Evolutionary conservation across 2,888 invertebrate species (phyloP).

Genomic region (Liodrosophila aerea): DNA sequence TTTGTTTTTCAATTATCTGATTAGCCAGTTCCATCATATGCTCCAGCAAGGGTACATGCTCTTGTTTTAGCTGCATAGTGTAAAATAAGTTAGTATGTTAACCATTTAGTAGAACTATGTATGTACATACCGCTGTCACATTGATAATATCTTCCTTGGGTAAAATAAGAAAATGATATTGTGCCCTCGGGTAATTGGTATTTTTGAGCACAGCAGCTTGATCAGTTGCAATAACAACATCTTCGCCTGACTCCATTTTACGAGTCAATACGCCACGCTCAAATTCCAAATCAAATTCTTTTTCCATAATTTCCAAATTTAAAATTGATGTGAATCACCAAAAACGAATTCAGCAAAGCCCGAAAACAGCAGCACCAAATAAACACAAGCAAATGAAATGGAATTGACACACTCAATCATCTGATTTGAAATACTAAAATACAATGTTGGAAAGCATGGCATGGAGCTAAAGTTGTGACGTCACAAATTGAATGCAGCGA

Average conservation of each 20-base stretch:
- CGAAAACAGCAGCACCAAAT: too few species aligned
- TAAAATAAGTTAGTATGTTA: slow-evolving; percentile 4
- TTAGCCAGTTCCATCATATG: slow-evolving; percentile 57
- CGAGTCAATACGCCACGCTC: slow-evolving; percentile 10
- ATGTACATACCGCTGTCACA: slow-evolving; percentile 22
- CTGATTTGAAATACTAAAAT: background rate
- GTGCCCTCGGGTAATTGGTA: slow-evolving; percentile 15
- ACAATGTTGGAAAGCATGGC: background rate
- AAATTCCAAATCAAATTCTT: background rate
- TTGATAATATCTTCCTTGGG: slow-evolving; percentile 23
- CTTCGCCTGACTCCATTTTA: slow-evolving; percentile 5
- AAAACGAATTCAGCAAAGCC: background rate
- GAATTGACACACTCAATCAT: background rate
- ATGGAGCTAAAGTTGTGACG: background rate
- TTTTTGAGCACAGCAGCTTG: slow-evolving; percentile 25
- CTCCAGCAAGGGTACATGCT: slow-evolving; percentile 49
- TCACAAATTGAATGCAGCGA: too few species aligned
- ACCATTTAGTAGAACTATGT: slow-evolving; percentile 2
- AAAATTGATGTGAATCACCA: background rate
- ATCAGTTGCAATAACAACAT: slow-evolving; percentile 25
- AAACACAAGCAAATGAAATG: background rate
- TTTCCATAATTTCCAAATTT: background rate
- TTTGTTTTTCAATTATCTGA: slow-evolving; percentile 43
- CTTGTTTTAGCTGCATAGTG: slow-evolving; percentile 38
- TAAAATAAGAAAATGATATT: slow-evolving; percentile 28